Percentiles rank a stretch among this genome's conserved stretches.
Conservation (phyloP, 2,113 vertebrate genomes). For the Mustela nigripes region DNA sequence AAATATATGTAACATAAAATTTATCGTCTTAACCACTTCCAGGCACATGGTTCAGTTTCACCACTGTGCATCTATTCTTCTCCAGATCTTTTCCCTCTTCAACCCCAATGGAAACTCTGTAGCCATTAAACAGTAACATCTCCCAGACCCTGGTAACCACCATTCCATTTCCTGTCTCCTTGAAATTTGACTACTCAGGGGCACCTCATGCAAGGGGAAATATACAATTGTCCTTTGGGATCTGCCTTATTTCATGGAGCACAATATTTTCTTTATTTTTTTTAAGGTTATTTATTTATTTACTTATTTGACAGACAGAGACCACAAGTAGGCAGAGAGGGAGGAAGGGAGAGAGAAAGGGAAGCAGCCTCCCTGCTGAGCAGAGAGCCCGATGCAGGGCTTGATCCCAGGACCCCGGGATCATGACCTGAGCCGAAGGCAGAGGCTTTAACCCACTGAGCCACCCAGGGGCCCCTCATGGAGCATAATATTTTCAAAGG, state of each 20-base stretch:
- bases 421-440: too few species aligned
- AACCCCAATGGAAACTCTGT: background rate
- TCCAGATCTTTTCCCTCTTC: background rate
- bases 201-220: background rate
- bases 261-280: background rate
- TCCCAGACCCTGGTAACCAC: background rate
- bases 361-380: too few species aligned
- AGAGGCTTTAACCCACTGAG: too few species aligned
- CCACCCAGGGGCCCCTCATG: background rate
- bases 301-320: too few species aligned
- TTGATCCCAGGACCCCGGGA: too few species aligned
- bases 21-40: background rate
- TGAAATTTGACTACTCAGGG: background rate
- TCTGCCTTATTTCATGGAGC: conserved; percentile 2
- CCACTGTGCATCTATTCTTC: background rate
- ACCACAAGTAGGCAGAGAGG: too few species aligned
- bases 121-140: background rate
- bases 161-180: background rate
- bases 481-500: background rate
- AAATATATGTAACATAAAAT: background rate
- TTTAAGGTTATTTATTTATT: too few species aligned
- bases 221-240: background rate
- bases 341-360: too few species aligned
- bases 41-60: too few species aligned
- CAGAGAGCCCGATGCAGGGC: too few species aligned